Base-by-base conservation (phyloP, 2,113 vertebrate genomes). In the Aldabrachelys gigantea region DNA sequence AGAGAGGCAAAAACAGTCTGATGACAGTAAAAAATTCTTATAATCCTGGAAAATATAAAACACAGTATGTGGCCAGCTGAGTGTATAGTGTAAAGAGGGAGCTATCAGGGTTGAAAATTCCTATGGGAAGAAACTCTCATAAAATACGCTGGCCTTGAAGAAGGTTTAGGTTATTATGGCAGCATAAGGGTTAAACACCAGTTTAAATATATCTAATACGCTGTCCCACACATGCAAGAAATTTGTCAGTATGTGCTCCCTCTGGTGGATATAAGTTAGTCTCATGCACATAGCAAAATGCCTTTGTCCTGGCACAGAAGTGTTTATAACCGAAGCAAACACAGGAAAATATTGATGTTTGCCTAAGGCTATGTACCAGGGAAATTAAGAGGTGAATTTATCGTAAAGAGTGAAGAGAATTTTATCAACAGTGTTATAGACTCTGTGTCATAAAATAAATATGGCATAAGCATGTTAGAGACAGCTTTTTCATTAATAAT, bases 301-400 rank as follows among this genome's bases (percentile, higher is more conserved):
- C 11, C 75, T 78, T 78, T 78, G 72, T 75, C n/a, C n/a, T 31
- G n/a, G n/a, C 47, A 81, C 62, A 49, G 62, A 53, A 82, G 78
- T 78, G 31, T 80, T 54, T 80, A 5, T 27, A 8, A 1, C 2
- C 44, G 10, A 44, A 22, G n/a, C 19, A 52, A 52, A 91, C 31
- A 9, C 17, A 69, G 22, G 22, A 75, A 62, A 38, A 86, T 21
- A 29, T 27, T 80, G 53, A 38, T 62, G 44, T 44, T 44, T 81
- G 4, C 1, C 13, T 8, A 50, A 47, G 10, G 10, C 38, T 84
- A 5, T 65, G 8, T 76, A n/a, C 16, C 1, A 50, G 27, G 14
- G 25, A 22, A 50, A 1, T 0, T 35, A 16, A 41, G 5, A n/a
- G 47, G 27, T 1, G 13, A 47, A 47, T 27, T 27, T 47, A 47